A percentile compares a stretch with the other conserved stretches of the same genome.
These are phyloP conservation scores for Diphyllodes magnificus DNA, from an alignment of 2,113 vertebrate genomes.

Conservation along the genomic window DNA sequence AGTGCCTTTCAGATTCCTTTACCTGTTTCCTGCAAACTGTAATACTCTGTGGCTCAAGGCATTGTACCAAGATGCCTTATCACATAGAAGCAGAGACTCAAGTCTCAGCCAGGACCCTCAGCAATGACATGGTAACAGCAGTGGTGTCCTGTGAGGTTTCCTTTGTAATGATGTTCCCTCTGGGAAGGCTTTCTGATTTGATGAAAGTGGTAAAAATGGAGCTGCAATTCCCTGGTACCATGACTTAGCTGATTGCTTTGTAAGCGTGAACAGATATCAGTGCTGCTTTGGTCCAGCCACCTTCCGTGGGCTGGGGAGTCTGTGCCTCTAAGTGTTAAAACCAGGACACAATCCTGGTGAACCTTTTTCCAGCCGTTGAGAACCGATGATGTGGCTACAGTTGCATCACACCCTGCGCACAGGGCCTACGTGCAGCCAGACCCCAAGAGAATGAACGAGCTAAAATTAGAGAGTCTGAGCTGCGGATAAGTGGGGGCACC, in stretches of 20 bases:
- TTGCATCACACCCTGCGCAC: not conserved
- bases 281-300: not conserved
- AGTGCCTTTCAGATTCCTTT: not conserved
- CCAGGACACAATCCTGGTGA: not conserved
- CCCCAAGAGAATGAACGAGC: not conserved
- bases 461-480: constrained; percentile 37
- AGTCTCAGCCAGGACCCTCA: not conserved
- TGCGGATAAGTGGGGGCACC: not conserved
- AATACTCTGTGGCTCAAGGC: not conserved
- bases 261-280: not conserved
- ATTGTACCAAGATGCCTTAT: not conserved
- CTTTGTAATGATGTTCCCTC: not conserved
- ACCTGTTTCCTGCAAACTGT: not conserved
- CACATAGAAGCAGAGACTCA: not conserved
- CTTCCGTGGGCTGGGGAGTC: not conserved
- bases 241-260: not conserved
- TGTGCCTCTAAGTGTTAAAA: not conserved
- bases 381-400: not conserved
- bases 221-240: not conserved
- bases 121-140: not conserved
- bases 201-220: not conserved
- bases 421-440: not conserved
- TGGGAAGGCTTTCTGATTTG: not conserved
- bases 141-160: not conserved
- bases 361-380: not conserved